A percentile compares a stretch with the other conserved stretches of the same genome.
Conservation (phyloP, 2,888 invertebrate genomes). For the Idaea biselata region DNA sequence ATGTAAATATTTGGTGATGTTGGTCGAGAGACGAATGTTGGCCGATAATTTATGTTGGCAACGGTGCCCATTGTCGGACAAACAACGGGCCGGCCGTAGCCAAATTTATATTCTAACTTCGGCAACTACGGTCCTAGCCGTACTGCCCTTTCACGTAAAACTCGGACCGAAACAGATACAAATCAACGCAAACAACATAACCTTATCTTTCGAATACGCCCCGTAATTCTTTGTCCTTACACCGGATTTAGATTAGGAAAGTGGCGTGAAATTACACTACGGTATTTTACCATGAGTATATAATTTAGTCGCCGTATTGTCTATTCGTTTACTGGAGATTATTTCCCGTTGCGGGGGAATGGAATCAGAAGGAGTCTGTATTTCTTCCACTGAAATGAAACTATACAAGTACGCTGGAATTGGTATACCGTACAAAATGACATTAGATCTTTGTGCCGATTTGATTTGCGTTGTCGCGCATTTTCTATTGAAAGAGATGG, state of each 20-base stretch:
- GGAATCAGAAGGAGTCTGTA: too few species aligned
- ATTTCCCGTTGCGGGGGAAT: background rate
- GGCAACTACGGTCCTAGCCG: conserved; percentile 48
- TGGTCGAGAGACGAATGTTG: conserved; percentile 60
- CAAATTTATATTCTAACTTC: conserved; percentile 71
- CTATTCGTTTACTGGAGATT: background rate
- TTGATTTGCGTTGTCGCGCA: too few species aligned
- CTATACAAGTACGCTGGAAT: too few species aligned
- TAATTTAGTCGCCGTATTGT: background rate
- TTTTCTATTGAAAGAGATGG: too few species aligned
- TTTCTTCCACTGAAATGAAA: too few species aligned
- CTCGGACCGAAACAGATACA: conserved; percentile 55
- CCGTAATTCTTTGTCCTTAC: conserved; percentile 1
- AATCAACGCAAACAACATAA: conserved; percentile 46
- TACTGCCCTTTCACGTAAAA: conserved; percentile 47
- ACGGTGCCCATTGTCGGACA: conserved; percentile 62
- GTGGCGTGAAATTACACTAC: conserved; percentile 1
- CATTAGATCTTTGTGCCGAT: too few species aligned
- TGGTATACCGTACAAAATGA: too few species aligned
- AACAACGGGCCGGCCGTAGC: conserved; percentile 53
- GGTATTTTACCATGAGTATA: background rate
- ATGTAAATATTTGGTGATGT: conserved; percentile 62
- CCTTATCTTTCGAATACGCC: conserved; percentile 27
- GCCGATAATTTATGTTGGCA: conserved; percentile 68
- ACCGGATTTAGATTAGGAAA: conserved; percentile 1